Evolutionary conservation across 2,797 vertebrate genomes (phyloP), one percentile per base, ranked within the genome.

Genomic region (Oryzias sinensis): DNA sequence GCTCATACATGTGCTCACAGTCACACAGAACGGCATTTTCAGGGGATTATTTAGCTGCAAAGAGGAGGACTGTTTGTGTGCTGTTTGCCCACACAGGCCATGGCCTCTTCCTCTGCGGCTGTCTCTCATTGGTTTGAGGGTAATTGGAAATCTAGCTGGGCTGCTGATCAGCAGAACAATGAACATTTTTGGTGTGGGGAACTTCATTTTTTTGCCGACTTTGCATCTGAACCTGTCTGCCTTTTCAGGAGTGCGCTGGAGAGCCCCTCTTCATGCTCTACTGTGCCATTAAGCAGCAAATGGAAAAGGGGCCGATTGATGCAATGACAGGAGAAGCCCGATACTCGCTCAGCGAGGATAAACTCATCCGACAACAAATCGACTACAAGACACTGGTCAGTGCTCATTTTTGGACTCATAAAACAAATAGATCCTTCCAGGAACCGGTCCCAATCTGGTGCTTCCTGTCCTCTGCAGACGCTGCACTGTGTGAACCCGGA

Each of bases 261-360:
- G 92, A 93, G 87, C 92, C 92, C 53, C 89, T 93, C 49, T 98
- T 99, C 84, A 97, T 99, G 97, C 91, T 99, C 16, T 98, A 98
- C 84, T 99, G 97, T 6, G 97, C 97, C 82, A 99, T 99, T 93
- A 99, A 99, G 90, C 97, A 99, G 88, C 97, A 98, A 89, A 99
- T 99, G 97, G 97, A 99, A 83, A 99, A 99, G 76, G 97, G 97
- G 1, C 97, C 97, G 2, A 99, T 99, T 25, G 97, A 99, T 24
- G 92, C 97, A 27, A 99, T 99, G 92, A 98, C 97, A 0, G 97
- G 97, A 53, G 97, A 99, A 78, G 97, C 97, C 1, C 94, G 97
- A 60, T 99, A 99, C 82, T 99, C 97, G 41, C 93, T 98, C 69
- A 99, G 97, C 2, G 97, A 98, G 72, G 97, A 99, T 92, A 99